Evolutionary conservation across 2,888 invertebrate genomes (phyloP).

Genomic region (Coenonympha arcania): DNA sequence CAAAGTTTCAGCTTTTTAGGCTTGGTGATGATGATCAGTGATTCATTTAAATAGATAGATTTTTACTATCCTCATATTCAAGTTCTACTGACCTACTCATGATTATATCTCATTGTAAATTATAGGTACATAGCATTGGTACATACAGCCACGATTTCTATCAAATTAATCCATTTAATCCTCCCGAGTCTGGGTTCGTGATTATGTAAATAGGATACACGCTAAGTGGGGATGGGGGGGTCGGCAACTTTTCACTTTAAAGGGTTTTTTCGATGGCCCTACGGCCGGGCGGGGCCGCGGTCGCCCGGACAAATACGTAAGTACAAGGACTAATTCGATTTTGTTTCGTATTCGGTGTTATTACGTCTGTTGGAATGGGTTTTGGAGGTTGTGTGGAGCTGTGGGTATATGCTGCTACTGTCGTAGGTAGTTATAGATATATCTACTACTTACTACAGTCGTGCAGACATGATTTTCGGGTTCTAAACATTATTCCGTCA

Average conservation of each 20-base stretch:
- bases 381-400: background rate
- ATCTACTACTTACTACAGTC: too few relatives aligned
- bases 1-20: too few relatives aligned
- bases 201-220: conserved; percentile 31
- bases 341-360: conserved; percentile 31
- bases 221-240: conserved; percentile 16
- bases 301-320: conserved; percentile 41
- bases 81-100: background rate
- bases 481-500: too few relatives aligned
- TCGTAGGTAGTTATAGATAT: too few relatives aligned
- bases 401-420: too few relatives aligned
- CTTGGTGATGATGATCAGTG: too few relatives aligned
- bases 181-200: conserved; percentile 20
- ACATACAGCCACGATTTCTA: conserved; percentile 9
- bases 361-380: conserved; percentile 27
- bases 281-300: conserved; percentile 30
- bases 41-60: too few relatives aligned
- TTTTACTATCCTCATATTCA: too few relatives aligned
- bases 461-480: too few relatives aligned
- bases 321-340: conserved; percentile 40
- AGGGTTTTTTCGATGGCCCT: conserved; percentile 52
- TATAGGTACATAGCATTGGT: background rate
- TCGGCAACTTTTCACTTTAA: conserved; percentile 56
- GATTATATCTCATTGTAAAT: background rate
- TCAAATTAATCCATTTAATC: conserved; percentile 22